Conservation (phyloP, 2,113 vertebrate genomes). For the Pagrus major region DNA sequence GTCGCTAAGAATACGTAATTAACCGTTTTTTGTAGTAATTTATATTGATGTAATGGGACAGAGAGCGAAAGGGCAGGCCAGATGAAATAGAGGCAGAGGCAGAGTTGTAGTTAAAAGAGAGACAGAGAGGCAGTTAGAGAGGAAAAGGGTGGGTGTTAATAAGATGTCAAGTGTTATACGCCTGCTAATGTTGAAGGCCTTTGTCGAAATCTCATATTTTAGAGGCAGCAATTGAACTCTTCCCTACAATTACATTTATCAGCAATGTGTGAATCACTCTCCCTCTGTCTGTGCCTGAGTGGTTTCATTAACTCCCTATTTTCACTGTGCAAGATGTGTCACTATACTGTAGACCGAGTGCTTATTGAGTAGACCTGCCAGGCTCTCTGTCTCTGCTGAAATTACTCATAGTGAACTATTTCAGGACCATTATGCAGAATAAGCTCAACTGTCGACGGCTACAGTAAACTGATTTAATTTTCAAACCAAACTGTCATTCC, state of each 20-base stretch:
- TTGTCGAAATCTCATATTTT: slow-evolving; percentile 65
- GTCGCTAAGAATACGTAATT: background rate
- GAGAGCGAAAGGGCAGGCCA: background rate
- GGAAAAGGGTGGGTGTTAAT: slow-evolving; percentile 54
- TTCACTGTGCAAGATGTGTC: slow-evolving; percentile 58
- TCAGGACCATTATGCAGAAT: slow-evolving; percentile 70
- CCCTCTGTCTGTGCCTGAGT: slow-evolving; percentile 35
- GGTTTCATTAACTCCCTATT: slow-evolving; percentile 72
- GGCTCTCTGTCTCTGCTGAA: slow-evolving; percentile 43
- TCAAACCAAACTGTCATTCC: slow-evolving; percentile 51
- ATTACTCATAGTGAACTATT: slow-evolving; percentile 66
- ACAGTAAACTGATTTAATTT: slow-evolving; percentile 67
- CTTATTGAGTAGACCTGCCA: slow-evolving; percentile 66
- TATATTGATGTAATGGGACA: background rate
- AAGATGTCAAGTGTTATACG: slow-evolving; percentile 61
- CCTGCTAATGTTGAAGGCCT: slow-evolving; percentile 43
- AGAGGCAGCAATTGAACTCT: slow-evolving; percentile 65
- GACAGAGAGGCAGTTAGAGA: slow-evolving; percentile 37
- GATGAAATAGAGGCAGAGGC: slow-evolving; percentile 7
- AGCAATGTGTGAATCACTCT: slow-evolving; percentile 53
- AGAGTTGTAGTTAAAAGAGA: too few species aligned
- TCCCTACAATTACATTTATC: slow-evolving; percentile 68
- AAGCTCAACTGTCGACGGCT: slow-evolving; percentile 59
- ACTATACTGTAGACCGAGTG: slow-evolving; percentile 59
- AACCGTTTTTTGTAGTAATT: slow-evolving; percentile 21